Percentiles rank a stretch among this genome's conserved stretches.
These are phyloP conservation scores for Mesitornis unicolor DNA, from an alignment of 2,113 vertebrate species.

Conservation along the genomic window DNA sequence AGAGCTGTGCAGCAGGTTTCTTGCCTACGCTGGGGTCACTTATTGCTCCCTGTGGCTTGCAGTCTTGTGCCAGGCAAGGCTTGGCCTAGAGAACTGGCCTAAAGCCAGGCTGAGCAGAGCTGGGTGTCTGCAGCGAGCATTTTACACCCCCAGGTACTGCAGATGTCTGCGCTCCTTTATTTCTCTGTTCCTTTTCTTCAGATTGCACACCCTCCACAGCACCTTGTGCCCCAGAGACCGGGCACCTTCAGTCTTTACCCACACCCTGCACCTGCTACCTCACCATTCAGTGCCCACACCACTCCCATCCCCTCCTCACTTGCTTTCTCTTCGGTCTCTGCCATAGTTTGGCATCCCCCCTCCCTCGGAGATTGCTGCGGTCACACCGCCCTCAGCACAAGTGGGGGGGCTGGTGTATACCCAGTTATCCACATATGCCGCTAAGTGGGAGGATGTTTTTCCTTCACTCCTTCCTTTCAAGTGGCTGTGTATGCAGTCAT, in stretches of 20 bases:
- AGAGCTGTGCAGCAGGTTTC: background rate
- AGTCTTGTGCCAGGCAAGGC: background rate
- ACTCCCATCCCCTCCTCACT: background rate
- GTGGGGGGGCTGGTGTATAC: background rate
- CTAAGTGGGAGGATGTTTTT: background rate
- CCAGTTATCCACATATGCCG: background rate
- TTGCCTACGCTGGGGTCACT: background rate
- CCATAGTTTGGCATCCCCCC: rapidly evolving
- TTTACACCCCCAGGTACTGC: background rate
- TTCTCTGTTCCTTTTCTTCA: background rate
- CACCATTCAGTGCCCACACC: background rate
- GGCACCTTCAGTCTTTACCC: background rate
- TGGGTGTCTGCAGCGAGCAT: background rate
- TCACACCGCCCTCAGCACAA: rapidly evolving
- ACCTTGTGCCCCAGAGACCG: background rate
- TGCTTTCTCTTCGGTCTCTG: background rate
- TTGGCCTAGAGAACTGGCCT: background rate
- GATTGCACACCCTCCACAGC: background rate
- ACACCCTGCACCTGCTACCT: background rate
- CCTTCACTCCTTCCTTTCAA: background rate
- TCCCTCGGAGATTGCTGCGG: background rate
- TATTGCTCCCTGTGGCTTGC: background rate
- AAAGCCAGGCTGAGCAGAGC: background rate
- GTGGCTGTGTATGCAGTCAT: rapidly evolving
- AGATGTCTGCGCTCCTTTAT: background rate